A percentile compares a stretch with the other conserved stretches of the same genome.
These are phyloP conservation scores for Panonychus citri DNA, from an alignment of 1,140 invertebrate genomes.

Conservation along the genomic window DNA sequence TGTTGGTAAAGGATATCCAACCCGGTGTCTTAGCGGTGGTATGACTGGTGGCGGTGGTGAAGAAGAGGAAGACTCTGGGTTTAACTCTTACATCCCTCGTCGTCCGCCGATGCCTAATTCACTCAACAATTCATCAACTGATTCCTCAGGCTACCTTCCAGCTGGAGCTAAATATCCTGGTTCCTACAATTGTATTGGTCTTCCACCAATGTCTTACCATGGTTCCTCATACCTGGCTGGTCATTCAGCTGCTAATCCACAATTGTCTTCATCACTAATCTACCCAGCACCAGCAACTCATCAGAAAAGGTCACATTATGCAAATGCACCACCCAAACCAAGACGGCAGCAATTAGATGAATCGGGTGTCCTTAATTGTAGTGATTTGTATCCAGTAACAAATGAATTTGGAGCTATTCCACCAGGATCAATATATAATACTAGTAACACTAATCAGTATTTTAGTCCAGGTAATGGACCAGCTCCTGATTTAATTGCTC, in stretches of 20 bases:
- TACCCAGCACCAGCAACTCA: neutral
- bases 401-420: slow-evolving; percentile 7
- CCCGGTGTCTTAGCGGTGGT: neutral
- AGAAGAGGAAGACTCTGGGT: slow-evolving; percentile 17
- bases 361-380: neutral
- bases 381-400: slow-evolving; percentile 1
- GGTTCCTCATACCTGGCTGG: neutral
- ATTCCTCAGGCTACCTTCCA: slow-evolving; percentile 5
- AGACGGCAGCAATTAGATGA: slow-evolving; percentile 27
- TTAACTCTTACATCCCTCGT: slow-evolving; percentile 14
- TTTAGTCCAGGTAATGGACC: neutral
- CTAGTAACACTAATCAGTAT: no score
- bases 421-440: slow-evolving; percentile 10
- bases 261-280: neutral
- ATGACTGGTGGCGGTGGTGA: slow-evolving; percentile 5
- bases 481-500: slow-evolving; percentile 3
- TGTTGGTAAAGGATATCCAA: slow-evolving; percentile 4
- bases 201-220: slow-evolving; percentile 1
- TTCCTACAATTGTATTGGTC: slow-evolving; percentile 4
- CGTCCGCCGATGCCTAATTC: slow-evolving; percentile 4
- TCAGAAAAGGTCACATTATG: slow-evolving; percentile 44
- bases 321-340: slow-evolving; percentile 66
- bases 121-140: slow-evolving; percentile 1
- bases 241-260: neutral
- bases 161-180: slow-evolving; percentile 14